Evolutionary conservation across 2,113 vertebrate species (phyloP), one percentile per base, ranked within the genome.

Genomic region (Colinus virginianus): DNA sequence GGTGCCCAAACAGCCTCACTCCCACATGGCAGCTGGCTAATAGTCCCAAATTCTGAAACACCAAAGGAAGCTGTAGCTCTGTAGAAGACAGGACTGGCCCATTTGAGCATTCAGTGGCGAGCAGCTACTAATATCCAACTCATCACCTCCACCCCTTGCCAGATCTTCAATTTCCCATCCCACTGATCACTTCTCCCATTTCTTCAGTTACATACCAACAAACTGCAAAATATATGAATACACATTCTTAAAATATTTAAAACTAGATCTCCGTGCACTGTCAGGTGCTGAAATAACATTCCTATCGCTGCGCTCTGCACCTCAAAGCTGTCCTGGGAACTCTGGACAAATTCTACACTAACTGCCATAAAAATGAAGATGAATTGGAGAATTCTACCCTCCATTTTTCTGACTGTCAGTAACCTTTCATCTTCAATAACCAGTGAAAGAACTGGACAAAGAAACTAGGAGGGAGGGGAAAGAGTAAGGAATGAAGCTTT

Each of bases 351-450:
- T 63, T n/a, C 42, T 70, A 42, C 56, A 85, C 26, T 64, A 89
- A 82, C 20, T 30, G 23, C 62, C 62, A 94, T 38, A 75, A 93
- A 94, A 94, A 95, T 55, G 26, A 90, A 90, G 72, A 80, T 53
- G 42, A 95, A 89, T 45, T 86, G 34, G 42, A 38, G 62, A 94
- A 92, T 89, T 83, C 34, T 90, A 58, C 18, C 53, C 30, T 93
- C 67, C 58, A 42, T 85, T 93, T 81, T 69, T 76, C 90, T 48
- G 48, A 26, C 59, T 95, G 79, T 87, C 70, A 74, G 14, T 71
- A 93, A 95, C 55, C 25, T 76, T 78, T 90, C 49, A 90, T 76
- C 61, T 95, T 90, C 80, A 94, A 51, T 83, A 94, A 89, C 1
- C 38, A 78, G 56, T 59, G 42, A 78, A 45, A 22, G 21, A 90